Evolutionary conservation across 1,140 invertebrate species (phyloP).

Genomic region (Rhyacophila brunnea): DNA sequence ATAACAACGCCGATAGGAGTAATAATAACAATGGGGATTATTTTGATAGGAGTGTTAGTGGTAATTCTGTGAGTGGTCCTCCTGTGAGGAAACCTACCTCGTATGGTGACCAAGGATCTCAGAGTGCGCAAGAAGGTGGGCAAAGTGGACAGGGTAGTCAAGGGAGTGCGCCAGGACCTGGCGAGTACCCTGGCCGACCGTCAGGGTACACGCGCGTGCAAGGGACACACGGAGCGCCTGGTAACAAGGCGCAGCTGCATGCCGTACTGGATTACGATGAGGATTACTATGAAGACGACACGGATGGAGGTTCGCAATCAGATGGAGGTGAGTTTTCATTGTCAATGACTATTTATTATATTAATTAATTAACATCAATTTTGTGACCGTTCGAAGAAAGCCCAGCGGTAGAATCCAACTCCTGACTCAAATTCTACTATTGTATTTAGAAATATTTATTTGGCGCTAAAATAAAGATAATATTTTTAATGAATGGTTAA

Average conservation of each 20-base stretch:
- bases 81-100: background rate
- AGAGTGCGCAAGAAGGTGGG: no score
- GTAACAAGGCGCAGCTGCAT: slow-evolving; percentile 64
- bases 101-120: no score
- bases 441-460: no score
- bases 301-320: slow-evolving; percentile 5
- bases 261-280: slow-evolving; percentile 70
- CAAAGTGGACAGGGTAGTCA: background rate
- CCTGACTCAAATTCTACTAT: no score
- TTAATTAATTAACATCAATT: no score
- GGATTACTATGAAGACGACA: slow-evolving; percentile 57
- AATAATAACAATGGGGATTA: slow-evolving; percentile 14
- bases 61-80: slow-evolving; percentile 1
- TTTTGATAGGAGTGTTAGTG: slow-evolving; percentile 5
- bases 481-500: no score
- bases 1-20: slow-evolving; percentile 5
- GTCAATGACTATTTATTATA: no score
- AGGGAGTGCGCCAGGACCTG: background rate
- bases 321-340: slow-evolving; percentile 17
- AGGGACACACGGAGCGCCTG: slow-evolving; percentile 43
- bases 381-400: no score
- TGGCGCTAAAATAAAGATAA: no score
- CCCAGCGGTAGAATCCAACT: no score
- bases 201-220: slow-evolving; percentile 52
- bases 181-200: slow-evolving; percentile 52